Evolutionary conservation across 35 echinoderm and acorn worm species (phyloP).

Genomic region (Apostichopus californicus): DNA sequence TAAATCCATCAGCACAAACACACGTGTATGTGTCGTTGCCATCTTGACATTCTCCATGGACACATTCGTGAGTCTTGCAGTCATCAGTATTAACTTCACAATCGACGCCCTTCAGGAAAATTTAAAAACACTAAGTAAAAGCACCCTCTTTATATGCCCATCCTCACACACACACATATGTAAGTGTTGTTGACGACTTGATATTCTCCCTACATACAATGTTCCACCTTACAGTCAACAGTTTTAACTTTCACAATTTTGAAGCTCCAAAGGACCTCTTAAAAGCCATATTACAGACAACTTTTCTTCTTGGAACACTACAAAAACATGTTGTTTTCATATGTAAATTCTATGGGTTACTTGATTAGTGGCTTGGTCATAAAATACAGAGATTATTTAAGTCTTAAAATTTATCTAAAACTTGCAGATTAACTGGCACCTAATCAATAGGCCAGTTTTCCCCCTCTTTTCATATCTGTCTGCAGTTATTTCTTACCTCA

Average conservation of each 20-base stretch:
- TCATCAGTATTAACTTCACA: neutral
- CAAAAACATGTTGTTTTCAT: no score
- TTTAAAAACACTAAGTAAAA: neutral
- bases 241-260: no score
- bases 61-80: neutral
- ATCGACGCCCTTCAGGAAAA: neutral
- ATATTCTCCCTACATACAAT: neutral
- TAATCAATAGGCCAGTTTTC: no score
- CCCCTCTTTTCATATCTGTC: no score
- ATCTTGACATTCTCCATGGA: neutral
- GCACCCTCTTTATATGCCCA: neutral
- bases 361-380: no score
- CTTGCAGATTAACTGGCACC: no score
- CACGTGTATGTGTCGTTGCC: constrained; percentile 1
- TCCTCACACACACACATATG: neutral
- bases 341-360: no score
- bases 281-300: no score
- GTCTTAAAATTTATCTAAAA: no score
- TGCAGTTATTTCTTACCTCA: constrained; percentile 6
- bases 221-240: neutral
- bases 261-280: no score
- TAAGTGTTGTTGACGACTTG: neutral
- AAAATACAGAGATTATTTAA: no score
- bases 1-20: constrained; percentile 43
- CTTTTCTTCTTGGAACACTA: no score